A percentile compares a stretch with the other conserved stretches of the same genome.
These are phyloP conservation scores for Orius laevigatus DNA, from an alignment of 1,140 invertebrate species.

Conservation along the genomic window DNA sequence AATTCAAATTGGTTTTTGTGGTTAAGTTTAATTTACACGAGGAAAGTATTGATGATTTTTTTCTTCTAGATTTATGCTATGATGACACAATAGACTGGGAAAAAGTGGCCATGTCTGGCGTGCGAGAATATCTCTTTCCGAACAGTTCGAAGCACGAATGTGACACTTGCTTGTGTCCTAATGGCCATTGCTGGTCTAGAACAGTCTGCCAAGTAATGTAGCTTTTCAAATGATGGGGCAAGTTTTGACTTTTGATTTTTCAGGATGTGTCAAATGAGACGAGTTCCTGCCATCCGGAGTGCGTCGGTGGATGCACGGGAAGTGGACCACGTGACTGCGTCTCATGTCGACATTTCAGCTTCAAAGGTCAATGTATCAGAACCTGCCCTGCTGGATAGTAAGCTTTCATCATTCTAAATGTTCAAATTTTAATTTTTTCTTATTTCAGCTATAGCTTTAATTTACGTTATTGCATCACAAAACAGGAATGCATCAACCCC, in stretches of 20 bases:
- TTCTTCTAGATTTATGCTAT: slow-evolving; percentile 52
- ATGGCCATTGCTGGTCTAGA: slow-evolving; percentile 17
- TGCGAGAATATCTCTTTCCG: background rate
- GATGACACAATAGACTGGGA: slow-evolving; percentile 77
- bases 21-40: no score
- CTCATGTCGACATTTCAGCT: slow-evolving; percentile 16
- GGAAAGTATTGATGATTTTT: no score
- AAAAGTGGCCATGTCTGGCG: slow-evolving; percentile 13
- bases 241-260: background rate
- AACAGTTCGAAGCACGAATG: background rate
- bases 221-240: background rate
- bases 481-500: slow-evolving; percentile 45
- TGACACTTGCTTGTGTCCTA: slow-evolving; percentile 2
- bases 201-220: slow-evolving; percentile 16
- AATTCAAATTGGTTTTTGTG: no score
- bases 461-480: slow-evolving; percentile 53
- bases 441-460: slow-evolving; percentile 33
- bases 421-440: background rate
- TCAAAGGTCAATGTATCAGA: slow-evolving; percentile 16
- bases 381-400: slow-evolving; percentile 19
- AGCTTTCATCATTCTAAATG: slow-evolving; percentile 1
- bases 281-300: slow-evolving; percentile 18
- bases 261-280: background rate
- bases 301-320: slow-evolving; percentile 20
- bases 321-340: slow-evolving; percentile 14